phyloP scores from a whole-genome alignment of 2,888 invertebrate species.

The Agriopis leucophaearia region DNA sequence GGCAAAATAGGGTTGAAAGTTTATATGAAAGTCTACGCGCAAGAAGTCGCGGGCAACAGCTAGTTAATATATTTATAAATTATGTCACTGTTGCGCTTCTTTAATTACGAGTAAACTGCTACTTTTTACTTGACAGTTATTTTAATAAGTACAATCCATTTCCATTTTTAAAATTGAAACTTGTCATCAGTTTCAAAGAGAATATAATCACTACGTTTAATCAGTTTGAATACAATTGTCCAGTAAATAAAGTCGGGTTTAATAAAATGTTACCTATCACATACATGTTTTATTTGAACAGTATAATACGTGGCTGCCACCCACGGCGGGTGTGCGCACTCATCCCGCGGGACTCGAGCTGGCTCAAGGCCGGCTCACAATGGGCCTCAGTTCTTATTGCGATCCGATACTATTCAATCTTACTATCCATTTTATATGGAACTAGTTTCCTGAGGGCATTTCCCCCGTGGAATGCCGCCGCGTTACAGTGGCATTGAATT shows the following conservation, averaged over 20 bases:
- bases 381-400: conserved; percentile 75
- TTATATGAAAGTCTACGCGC: too few relatives aligned
- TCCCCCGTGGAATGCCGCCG: conserved; percentile 56
- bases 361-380: conserved; percentile 75
- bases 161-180: too few relatives aligned
- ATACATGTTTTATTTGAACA: conserved; percentile 37
- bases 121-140: too few relatives aligned
- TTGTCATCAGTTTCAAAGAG: too few relatives aligned
- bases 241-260: neutral
- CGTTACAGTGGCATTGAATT: conserved; percentile 67
- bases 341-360: conserved; percentile 62
- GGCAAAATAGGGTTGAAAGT: too few relatives aligned
- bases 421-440: conserved; percentile 79
- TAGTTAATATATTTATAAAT: too few relatives aligned
- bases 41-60: too few relatives aligned
- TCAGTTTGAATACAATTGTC: too few relatives aligned
- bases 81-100: too few relatives aligned
- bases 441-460: conserved; percentile 79
- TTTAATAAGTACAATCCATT: too few relatives aligned
- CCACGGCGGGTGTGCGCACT: conserved; percentile 64
- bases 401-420: conserved; percentile 80
- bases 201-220: too few relatives aligned
- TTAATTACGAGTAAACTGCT: too few relatives aligned
- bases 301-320: conserved; percentile 59
- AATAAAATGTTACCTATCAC: conserved; percentile 28